Evolutionary conservation across 1,140 invertebrate species (phyloP).

Genomic region (Tyrophagus putrescentiae): DNA sequence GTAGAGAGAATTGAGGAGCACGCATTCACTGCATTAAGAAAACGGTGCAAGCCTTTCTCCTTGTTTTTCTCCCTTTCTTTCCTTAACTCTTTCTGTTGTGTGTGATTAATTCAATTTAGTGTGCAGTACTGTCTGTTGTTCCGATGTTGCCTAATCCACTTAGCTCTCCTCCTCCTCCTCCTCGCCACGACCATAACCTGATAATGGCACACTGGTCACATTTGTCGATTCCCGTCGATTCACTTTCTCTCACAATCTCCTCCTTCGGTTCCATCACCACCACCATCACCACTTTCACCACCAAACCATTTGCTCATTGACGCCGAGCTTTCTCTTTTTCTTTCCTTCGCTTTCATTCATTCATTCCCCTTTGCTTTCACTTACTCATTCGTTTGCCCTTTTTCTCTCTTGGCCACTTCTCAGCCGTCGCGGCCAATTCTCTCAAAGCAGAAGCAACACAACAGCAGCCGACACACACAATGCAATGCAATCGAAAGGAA

Average conservation of each 20-base stretch:
- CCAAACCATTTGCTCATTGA: too few relatives aligned
- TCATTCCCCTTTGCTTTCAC: not conserved
- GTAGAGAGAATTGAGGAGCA: too few relatives aligned
- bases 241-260: too few relatives aligned
- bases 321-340: too few relatives aligned
- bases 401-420: not conserved
- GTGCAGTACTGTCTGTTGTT: not conserved
- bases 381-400: not conserved
- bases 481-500: not conserved
- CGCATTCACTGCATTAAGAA: constrained; percentile 4
- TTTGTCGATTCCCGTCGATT: not conserved
- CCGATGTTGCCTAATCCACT: constrained; percentile 1
- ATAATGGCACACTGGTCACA: constrained; percentile 5
- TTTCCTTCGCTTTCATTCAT: too few relatives aligned
- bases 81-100: constrained; percentile 5
- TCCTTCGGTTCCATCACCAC: too few relatives aligned
- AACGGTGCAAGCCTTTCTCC: not conserved
- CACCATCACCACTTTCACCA: too few relatives aligned
- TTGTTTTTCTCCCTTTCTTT: not conserved
- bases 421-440: too few relatives aligned
- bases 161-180: not conserved
- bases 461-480: not conserved
- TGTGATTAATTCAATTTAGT: constrained; percentile 15
- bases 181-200: constrained; percentile 15
- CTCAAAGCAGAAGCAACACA: too few relatives aligned